Percentiles rank a stretch among this genome's conserved stretches.
Evolutionary conservation across 1,140 invertebrate genomes (phyloP).

Genomic region (Magallana gigas): DNA sequence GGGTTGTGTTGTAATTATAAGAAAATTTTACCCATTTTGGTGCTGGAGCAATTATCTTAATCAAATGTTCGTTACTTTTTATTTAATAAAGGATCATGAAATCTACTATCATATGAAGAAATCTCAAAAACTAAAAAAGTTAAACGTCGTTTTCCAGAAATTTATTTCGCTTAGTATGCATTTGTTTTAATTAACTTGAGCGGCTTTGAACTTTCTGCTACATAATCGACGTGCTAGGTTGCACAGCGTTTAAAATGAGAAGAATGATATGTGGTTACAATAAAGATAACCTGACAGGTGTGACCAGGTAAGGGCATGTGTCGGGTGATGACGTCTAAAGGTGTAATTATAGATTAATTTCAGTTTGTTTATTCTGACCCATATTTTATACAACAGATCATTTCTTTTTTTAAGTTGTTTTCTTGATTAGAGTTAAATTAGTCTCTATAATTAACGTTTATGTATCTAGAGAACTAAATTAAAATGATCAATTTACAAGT

Average conservation of each 20-base stretch:
- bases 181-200: too few species aligned
- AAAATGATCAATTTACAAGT: not conserved
- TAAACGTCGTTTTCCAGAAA: too few species aligned
- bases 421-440: not conserved
- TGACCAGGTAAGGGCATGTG: not conserved
- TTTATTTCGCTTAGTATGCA: too few species aligned
- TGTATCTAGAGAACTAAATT: not conserved
- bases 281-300: not conserved
- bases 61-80: too few species aligned
- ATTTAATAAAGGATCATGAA: too few species aligned
- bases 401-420: not conserved
- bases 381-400: not conserved
- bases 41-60: too few species aligned
- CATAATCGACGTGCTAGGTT: not conserved
- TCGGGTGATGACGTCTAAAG: not conserved
- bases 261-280: not conserved
- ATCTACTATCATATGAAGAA: too few species aligned
- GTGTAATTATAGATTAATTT: constrained; percentile 22
- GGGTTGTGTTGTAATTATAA: too few species aligned
- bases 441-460: not conserved
- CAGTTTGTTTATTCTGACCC: not conserved
- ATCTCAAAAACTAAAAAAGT: too few species aligned
- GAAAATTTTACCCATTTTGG: too few species aligned
- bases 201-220: too few species aligned
- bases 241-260: not conserved